phyloP scores from a whole-genome alignment of 1,140 invertebrate genomes.

The Bacillus rossius region DNA sequence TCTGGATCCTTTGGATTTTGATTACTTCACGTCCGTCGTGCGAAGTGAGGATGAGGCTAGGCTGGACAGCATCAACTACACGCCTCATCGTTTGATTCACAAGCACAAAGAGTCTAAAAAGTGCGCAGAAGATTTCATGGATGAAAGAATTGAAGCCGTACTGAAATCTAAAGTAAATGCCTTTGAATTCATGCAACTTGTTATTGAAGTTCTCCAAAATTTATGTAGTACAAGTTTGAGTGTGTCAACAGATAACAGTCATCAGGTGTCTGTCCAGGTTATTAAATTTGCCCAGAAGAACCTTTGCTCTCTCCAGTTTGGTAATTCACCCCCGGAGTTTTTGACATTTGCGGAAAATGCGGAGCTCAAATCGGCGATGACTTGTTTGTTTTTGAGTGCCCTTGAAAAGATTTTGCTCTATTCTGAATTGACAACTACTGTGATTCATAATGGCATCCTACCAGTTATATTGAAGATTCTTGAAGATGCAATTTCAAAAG shows the following conservation, averaged over 20 bases:
- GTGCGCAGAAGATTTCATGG: constrained; percentile 46
- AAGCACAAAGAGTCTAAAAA: background rate
- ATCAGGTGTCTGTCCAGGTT: constrained; percentile 51
- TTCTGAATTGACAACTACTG: constrained; percentile 50
- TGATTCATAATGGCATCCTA: constrained; percentile 55
- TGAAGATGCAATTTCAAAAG: constrained; percentile 49
- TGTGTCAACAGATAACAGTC: constrained; percentile 39
- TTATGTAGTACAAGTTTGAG: constrained; percentile 51
- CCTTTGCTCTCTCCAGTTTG: constrained; percentile 54
- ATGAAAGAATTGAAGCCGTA: constrained; percentile 47
- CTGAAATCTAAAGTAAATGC: constrained; percentile 47
- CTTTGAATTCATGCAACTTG: constrained; percentile 51
- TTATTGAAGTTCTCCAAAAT: constrained; percentile 52
- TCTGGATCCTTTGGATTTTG: constrained; percentile 56
- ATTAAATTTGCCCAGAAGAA: constrained; percentile 55
- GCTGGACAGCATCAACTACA: constrained; percentile 25
- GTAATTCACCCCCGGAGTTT: constrained; percentile 32
- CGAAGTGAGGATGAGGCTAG: constrained; percentile 48
- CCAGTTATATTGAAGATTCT: constrained; percentile 54
- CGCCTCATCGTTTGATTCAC: background rate
- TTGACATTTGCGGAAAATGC: constrained; percentile 34
- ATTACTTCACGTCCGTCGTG: constrained; percentile 54
- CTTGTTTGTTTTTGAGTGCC: constrained; percentile 50
- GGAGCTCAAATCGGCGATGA: constrained; percentile 50
- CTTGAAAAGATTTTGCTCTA: constrained; percentile 49